Evolutionary conservation across 1,140 invertebrate genomes (phyloP).

Genomic region (Mercenaria mercenaria): DNA sequence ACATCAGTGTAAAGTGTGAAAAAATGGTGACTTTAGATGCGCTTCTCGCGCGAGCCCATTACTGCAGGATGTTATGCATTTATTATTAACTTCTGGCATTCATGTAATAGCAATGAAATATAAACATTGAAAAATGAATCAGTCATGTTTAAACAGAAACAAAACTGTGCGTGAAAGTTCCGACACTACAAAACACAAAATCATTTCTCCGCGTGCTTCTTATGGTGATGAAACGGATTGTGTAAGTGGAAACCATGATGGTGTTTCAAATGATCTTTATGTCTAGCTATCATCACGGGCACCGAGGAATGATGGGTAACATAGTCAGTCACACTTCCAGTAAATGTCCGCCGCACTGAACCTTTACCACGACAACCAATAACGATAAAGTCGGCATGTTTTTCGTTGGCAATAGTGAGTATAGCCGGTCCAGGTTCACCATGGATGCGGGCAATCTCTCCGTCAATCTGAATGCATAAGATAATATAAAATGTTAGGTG

Average conservation of each 20-base stretch:
- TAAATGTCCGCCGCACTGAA: conserved; percentile 68
- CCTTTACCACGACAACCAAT: conserved; percentile 73
- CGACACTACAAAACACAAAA: too few species aligned
- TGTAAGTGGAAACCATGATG: conserved; percentile 47
- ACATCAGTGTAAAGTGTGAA: too few species aligned
- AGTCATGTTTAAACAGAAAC: too few species aligned
- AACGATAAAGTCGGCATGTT: conserved; percentile 72
- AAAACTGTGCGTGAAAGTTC: too few species aligned
- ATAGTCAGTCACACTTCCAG: conserved; percentile 77
- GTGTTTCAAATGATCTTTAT: conserved; percentile 50
- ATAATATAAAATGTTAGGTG: too few species aligned
- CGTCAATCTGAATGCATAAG: conserved; percentile 38
- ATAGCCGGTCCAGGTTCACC: conserved; percentile 70
- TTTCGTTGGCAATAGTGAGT: conserved; percentile 63
- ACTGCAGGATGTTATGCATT: too few species aligned
- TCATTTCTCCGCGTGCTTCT: conserved; percentile 37
- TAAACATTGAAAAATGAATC: too few species aligned
- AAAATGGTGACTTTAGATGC: too few species aligned
- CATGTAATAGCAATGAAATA: too few species aligned
- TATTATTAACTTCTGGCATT: too few species aligned
- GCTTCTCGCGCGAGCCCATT: too few species aligned
- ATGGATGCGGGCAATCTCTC: conserved; percentile 44
- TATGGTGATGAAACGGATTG: conserved; percentile 48
- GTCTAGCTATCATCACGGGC: conserved; percentile 70
- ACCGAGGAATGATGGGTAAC: conserved; percentile 70